Conservation (phyloP, 1,140 invertebrate species). For the Nixonia krombeini region DNA sequence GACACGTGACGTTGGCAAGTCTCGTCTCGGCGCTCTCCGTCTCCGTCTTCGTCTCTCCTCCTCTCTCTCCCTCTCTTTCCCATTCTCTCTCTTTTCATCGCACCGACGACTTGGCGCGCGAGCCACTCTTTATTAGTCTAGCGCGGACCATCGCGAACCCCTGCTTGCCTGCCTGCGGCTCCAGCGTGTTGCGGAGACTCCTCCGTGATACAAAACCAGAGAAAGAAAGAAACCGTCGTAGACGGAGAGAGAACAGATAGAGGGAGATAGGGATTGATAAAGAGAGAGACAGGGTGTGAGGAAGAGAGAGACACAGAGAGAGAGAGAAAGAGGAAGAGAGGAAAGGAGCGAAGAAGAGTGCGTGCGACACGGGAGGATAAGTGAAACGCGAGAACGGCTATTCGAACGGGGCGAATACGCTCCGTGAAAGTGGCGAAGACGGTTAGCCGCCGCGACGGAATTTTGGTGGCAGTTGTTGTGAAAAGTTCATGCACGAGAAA, state of each 20-base stretch:
- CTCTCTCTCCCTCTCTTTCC: constrained; percentile 46
- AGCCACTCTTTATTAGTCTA: constrained; percentile 69
- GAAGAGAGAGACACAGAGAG: constrained; percentile 4
- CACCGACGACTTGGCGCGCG: constrained; percentile 59
- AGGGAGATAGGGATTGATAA: constrained; percentile 14
- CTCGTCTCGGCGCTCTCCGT: constrained; percentile 52
- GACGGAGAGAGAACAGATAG: not conserved
- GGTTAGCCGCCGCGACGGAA: not conserved
- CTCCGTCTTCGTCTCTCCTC: constrained; percentile 42
- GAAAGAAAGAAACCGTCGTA: constrained; percentile 7
- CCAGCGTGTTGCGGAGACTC: constrained; percentile 24
- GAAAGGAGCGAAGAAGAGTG: not conserved
- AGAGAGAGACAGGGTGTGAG: constrained; percentile 15
- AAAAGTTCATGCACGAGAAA: not conserved
- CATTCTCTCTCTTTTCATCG: constrained; percentile 40
- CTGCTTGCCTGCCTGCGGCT: constrained; percentile 54
- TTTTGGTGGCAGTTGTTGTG: not conserved
- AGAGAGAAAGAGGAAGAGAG: constrained; percentile 2
- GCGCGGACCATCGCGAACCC: constrained; percentile 68
- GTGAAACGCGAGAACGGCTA: not conserved
- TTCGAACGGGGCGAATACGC: not conserved
- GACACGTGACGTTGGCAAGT: constrained; percentile 66
- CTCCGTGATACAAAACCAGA: constrained; percentile 5
- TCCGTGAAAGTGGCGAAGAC: not conserved
- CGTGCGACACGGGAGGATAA: not conserved